A percentile compares a stretch with the other conserved stretches of the same genome.
These are phyloP conservation scores for Loriculus beryllinus DNA, from an alignment of 2,797 vertebrate genomes.

Conservation along the genomic window DNA sequence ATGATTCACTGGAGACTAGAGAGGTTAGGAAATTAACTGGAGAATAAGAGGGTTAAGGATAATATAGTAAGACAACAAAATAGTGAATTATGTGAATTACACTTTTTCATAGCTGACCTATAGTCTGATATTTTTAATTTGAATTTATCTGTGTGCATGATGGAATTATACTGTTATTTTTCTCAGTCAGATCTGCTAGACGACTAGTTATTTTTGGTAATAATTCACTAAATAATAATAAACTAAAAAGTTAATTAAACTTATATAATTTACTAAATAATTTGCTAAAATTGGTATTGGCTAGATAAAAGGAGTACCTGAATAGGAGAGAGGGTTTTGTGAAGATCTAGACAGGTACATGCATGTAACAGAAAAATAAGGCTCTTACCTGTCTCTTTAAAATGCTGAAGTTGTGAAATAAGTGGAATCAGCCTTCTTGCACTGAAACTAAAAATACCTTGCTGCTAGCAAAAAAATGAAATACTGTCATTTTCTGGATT, in stretches of 20 bases:
- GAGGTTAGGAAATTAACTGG: neutral
- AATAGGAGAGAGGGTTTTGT: neutral
- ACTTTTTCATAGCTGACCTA: neutral
- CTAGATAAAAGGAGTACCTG: neutral
- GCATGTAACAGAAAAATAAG: neutral
- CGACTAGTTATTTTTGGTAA: neutral
- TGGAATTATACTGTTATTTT: neutral
- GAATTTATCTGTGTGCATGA: neutral
- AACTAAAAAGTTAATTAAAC: neutral
- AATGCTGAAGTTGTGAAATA: neutral
- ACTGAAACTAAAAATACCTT: neutral
- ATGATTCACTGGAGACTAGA: neutral
- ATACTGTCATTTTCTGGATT: neutral
- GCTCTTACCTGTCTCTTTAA: neutral
- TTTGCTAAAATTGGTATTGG: neutral
- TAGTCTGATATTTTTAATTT: neutral
- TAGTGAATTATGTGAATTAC: accelerated
- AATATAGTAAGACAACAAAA: neutral
- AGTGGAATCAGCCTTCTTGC: neutral
- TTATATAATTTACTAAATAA: neutral
- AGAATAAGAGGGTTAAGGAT: neutral
- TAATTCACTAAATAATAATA: neutral
- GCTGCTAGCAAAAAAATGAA: neutral
- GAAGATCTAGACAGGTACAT: neutral
- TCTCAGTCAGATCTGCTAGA: neutral